These are phyloP conservation scores for Bettongia penicillata DNA, from an alignment of 2,113 vertebrate genomes.

Conservation along the genomic window DNA sequence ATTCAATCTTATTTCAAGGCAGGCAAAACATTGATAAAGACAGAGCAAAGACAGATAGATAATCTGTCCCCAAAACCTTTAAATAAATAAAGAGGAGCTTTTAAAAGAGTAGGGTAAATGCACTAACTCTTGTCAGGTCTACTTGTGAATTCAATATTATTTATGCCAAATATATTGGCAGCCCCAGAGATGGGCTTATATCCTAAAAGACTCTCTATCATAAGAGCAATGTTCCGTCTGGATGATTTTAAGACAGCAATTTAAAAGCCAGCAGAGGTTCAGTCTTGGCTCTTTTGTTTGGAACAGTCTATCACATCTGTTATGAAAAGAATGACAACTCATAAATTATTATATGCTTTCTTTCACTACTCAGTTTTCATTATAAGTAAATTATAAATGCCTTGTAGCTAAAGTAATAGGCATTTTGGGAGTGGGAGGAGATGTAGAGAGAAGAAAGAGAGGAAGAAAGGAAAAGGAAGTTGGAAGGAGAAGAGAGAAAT, in stretches of 20 bases:
- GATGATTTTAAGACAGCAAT: slow-evolving; percentile 58
- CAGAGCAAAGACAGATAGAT: neutral
- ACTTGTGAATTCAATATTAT: slow-evolving; percentile 54
- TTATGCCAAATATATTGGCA: slow-evolving; percentile 45
- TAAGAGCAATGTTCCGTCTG: slow-evolving; percentile 52
- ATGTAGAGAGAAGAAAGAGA: neutral
- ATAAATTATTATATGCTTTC: neutral
- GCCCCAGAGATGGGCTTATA: neutral
- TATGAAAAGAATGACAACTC: slow-evolving; percentile 1
- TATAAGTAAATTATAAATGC: slow-evolving; percentile 5
- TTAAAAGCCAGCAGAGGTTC: slow-evolving; percentile 33
- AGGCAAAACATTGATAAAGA: slow-evolving; percentile 53
- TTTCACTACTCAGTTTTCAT: slow-evolving; percentile 31
- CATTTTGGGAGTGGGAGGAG: slow-evolving; percentile 37
- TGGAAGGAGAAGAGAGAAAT: neutral
- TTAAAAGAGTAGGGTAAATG: slow-evolving; percentile 53
- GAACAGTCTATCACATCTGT: slow-evolving; percentile 39
- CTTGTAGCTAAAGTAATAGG: slow-evolving; percentile 21
- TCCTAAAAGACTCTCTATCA: slow-evolving; percentile 36
- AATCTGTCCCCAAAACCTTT: slow-evolving; percentile 47
- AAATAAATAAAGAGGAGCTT: slow-evolving; percentile 57
- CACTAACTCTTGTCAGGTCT: slow-evolving; percentile 59
- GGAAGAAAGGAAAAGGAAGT: neutral
- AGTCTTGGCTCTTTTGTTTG: slow-evolving; percentile 4
- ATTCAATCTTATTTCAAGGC: slow-evolving; percentile 33